These are phyloP conservation scores for Diachasma alloeum DNA, from an alignment of 1,140 invertebrate species.

Conservation along the genomic window DNA sequence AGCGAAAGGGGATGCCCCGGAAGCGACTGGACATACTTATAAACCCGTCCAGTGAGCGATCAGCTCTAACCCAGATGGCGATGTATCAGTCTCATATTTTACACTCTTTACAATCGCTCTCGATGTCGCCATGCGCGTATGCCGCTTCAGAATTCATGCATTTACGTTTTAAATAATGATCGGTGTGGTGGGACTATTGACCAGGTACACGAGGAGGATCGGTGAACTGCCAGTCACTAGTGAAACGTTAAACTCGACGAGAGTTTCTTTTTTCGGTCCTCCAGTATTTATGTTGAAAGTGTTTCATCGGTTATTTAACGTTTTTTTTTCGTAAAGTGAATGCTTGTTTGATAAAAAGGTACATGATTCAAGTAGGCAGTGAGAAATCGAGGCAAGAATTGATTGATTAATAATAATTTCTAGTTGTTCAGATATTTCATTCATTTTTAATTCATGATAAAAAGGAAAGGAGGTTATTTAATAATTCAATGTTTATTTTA, in stretches of 20 bases:
- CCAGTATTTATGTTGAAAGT: slow-evolving; percentile 7
- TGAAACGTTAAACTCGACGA: slow-evolving; percentile 53
- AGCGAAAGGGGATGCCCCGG: slow-evolving; percentile 4
- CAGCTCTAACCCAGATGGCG: background rate
- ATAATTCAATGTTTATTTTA: too few relatives aligned
- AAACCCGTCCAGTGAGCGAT: slow-evolving; percentile 2
- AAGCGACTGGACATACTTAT: background rate
- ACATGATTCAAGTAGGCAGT: too few relatives aligned
- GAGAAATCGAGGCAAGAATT: too few relatives aligned
- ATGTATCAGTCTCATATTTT: too few relatives aligned
- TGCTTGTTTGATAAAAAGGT: background rate
- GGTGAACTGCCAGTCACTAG: slow-evolving; percentile 45
- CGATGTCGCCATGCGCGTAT: background rate
- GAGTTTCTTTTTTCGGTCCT: slow-evolving; percentile 38
- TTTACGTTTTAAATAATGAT: background rate
- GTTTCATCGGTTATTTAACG: background rate
- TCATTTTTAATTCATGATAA: too few relatives aligned
- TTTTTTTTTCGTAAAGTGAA: slow-evolving; percentile 4
- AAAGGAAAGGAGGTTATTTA: too few relatives aligned
- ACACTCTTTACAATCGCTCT: background rate
- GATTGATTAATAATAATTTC: too few relatives aligned
- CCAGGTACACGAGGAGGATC: background rate
- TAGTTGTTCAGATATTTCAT: too few relatives aligned
- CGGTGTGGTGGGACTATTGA: background rate
- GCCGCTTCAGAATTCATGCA: too few relatives aligned